These are phyloP conservation scores for Cryptoprocta ferox DNA, from an alignment of 2,797 vertebrate genomes.

Conservation along the genomic window DNA sequence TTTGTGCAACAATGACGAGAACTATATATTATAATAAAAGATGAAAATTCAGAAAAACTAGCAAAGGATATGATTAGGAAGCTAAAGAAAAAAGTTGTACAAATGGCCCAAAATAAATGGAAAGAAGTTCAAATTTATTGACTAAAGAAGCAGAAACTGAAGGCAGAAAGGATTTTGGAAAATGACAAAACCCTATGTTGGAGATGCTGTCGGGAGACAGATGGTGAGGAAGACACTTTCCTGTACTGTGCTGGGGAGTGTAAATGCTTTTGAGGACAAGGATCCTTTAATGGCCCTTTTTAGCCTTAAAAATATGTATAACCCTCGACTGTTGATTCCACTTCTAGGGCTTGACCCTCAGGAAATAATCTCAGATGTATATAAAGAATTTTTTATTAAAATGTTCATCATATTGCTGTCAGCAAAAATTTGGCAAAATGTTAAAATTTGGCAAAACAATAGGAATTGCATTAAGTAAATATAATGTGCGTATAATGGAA, in stretches of 20 bases:
- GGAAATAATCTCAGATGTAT: not conserved
- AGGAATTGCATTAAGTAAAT: not conserved
- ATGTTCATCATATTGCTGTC: too few relatives aligned
- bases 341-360: not conserved
- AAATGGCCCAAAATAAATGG: not conserved
- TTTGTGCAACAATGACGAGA: not conserved
- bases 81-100: not conserved
- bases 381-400: not conserved
- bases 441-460: not conserved
- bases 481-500: not conserved
- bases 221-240: not conserved
- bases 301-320: not conserved
- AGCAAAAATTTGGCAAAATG: not conserved
- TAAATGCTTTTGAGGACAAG: not conserved
- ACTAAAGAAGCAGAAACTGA: not conserved
- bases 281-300: not conserved
- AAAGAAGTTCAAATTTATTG: not conserved
- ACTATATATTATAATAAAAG: not conserved
- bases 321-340: not conserved
- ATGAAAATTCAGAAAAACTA: not conserved
- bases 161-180: not conserved
- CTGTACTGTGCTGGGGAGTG: fast-evolving
- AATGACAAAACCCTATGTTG: not conserved
- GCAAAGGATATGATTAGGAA: not conserved
- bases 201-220: not conserved